A percentile compares a stretch with the other conserved stretches of the same genome.
These are phyloP conservation scores for Drosophila acutilabella DNA, from an alignment of 2,888 invertebrate genomes.

Conservation along the genomic window DNA sequence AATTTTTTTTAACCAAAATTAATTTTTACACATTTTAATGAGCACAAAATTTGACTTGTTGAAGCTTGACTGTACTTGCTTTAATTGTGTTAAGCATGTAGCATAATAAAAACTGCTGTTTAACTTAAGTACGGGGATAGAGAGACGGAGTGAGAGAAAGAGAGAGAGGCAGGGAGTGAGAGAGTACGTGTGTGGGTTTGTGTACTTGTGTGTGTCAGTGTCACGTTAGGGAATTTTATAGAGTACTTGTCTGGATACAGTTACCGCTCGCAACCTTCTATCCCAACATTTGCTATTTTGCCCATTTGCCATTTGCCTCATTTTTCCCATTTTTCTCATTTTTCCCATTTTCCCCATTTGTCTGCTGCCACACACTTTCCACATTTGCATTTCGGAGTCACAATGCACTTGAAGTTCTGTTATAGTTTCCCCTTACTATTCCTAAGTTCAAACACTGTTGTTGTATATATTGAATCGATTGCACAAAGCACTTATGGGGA, in stretches of 20 bases:
- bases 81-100: not conserved
- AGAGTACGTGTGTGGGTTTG: slow-evolving; percentile 4
- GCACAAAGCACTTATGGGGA: slow-evolving; percentile 34
- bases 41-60: too few species aligned
- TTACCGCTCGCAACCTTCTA: not conserved
- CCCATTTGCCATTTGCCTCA: not conserved
- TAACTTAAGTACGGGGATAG: not conserved
- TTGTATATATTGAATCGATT: slow-evolving; percentile 29
- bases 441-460: slow-evolving; percentile 1
- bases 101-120: slow-evolving; percentile 14
- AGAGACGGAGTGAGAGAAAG: not conserved
- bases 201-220: slow-evolving; percentile 17
- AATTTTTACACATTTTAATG: too few species aligned
- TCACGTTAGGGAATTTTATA: slow-evolving; percentile 43
- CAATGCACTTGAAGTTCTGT: slow-evolving; percentile 27
- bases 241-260: slow-evolving; percentile 2
- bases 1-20: too few species aligned
- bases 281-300: not conserved
- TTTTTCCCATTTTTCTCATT: not conserved
- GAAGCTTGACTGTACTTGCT: slow-evolving; percentile 2
- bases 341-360: not conserved
- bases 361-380: slow-evolving; percentile 2
- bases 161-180: not conserved
- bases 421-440: not conserved
- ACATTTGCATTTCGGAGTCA: slow-evolving; percentile 42